Conservation (phyloP, 2,797 vertebrate species). For the Ptychadena robeensis region DNA sequence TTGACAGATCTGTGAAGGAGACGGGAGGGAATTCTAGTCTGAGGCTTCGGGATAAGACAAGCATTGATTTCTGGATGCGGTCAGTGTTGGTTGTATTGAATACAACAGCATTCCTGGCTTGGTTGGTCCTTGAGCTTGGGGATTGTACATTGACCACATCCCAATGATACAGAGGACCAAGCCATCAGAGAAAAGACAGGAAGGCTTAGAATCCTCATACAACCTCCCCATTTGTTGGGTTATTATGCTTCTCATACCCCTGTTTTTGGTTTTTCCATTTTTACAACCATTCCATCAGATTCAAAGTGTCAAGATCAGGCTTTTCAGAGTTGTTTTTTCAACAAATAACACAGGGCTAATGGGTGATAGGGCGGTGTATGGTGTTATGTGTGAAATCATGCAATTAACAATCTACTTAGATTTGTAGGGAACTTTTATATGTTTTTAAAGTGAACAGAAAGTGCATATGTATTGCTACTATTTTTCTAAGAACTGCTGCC, state of each 20-base stretch:
- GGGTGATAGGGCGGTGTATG: too few species aligned
- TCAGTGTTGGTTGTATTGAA: slow-evolving; percentile 29
- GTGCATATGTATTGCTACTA: too few species aligned
- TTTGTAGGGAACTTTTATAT: too few species aligned
- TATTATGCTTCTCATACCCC: background rate
- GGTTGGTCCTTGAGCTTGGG: background rate
- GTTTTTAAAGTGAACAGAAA: too few species aligned
- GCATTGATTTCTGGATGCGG: slow-evolving; percentile 34
- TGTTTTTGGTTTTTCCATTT: background rate
- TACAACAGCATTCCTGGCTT: background rate
- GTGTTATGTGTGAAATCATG: too few species aligned
- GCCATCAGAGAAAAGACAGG: background rate
- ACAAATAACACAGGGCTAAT: too few species aligned
- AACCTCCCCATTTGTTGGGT: too few species aligned
- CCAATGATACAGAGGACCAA: background rate
- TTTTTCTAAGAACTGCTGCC: too few species aligned
- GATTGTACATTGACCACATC: background rate
- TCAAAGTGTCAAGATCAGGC: too few species aligned
- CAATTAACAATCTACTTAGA: too few species aligned
- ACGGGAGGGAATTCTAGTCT: slow-evolving; percentile 33
- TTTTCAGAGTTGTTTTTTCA: too few species aligned
- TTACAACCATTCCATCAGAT: too few species aligned
- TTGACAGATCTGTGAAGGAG: slow-evolving; percentile 43
- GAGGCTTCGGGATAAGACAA: slow-evolving; percentile 45
- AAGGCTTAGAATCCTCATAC: background rate